A percentile compares a stretch with the other conserved stretches of the same genome.
Conservation (phyloP, 2,113 vertebrate genomes). For the Thymallus thymallus region DNA sequence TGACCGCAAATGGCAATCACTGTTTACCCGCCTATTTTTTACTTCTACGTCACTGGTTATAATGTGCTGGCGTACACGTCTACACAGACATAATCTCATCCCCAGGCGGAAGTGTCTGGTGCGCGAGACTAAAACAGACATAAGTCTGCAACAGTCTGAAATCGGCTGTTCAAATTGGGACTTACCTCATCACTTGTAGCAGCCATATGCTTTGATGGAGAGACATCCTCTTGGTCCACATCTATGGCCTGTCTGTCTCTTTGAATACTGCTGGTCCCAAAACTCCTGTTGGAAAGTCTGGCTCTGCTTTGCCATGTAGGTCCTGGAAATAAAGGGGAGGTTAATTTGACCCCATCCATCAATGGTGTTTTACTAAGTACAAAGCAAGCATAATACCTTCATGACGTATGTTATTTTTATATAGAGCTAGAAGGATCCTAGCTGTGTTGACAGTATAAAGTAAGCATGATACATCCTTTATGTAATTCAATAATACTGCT, state of each 20-base stretch:
- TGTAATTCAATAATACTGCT: too few species aligned
- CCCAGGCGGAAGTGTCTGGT: too few species aligned
- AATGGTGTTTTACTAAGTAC: too few species aligned
- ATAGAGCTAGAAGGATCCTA: too few species aligned
- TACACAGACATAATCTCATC: too few species aligned
- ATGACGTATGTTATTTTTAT: too few species aligned
- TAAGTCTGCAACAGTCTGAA: not conserved
- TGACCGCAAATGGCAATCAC: too few species aligned
- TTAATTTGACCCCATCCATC: too few species aligned
- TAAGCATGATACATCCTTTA: not conserved
- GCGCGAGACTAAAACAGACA: not conserved
- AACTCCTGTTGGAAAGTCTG: conserved; percentile 50
- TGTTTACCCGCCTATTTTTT: too few species aligned
- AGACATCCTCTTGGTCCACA: conserved; percentile 52
- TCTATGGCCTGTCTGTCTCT: conserved; percentile 32
- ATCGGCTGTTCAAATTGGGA: not conserved
- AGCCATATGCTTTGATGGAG: conserved; percentile 10
- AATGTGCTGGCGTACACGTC: too few species aligned
- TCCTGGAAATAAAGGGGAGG: conserved; percentile 13
- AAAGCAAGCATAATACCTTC: too few species aligned
- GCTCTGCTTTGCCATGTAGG: conserved; percentile 28
- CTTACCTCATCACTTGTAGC: conserved; percentile 50
- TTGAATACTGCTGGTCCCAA: conserved; percentile 12
- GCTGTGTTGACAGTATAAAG: not conserved
- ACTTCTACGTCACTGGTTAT: too few species aligned